These are phyloP conservation scores for Parnassius glacialis DNA, from an alignment of 2,888 invertebrate species.

Conservation along the genomic window DNA sequence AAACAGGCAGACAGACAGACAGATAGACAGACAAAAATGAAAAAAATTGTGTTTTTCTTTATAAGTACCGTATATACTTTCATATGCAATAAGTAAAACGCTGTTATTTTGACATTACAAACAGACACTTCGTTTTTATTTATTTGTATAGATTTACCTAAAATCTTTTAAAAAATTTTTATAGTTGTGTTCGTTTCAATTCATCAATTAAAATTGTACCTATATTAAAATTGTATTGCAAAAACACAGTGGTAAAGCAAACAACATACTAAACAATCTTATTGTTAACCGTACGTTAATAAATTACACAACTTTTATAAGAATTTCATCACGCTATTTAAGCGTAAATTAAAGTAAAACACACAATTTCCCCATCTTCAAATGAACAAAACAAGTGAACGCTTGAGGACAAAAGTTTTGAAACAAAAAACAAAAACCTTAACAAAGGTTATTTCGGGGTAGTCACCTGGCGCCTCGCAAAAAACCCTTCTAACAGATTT, in stretches of 20 bases:
- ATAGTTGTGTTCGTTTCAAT: too few species aligned
- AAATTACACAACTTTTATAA: constrained; percentile 2
- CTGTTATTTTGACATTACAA: too few species aligned
- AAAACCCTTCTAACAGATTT: constrained; percentile 25
- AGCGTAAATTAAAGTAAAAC: constrained; percentile 12
- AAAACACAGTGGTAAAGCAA: neutral
- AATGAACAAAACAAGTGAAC: constrained; percentile 19
- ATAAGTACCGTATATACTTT: too few species aligned
- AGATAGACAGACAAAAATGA: too few species aligned
- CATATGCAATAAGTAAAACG: too few species aligned
- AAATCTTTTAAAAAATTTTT: too few species aligned
- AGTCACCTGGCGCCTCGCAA: constrained; percentile 43
- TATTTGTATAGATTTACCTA: too few species aligned
- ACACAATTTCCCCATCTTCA: constrained; percentile 14
- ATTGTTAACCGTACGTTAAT: neutral
- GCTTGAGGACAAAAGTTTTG: constrained; percentile 24
- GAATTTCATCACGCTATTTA: constrained; percentile 1
- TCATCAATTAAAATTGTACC: too few species aligned
- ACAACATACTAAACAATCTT: neutral
- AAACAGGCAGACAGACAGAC: too few species aligned
- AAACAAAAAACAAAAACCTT: constrained; percentile 25
- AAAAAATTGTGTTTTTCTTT: too few species aligned
- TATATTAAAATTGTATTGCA: too few species aligned
- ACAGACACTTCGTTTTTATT: too few species aligned
- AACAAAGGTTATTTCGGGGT: constrained; percentile 29